These are phyloP conservation scores for Tenebrio molitor DNA, from an alignment of 1,140 invertebrate species.

Conservation along the genomic window DNA sequence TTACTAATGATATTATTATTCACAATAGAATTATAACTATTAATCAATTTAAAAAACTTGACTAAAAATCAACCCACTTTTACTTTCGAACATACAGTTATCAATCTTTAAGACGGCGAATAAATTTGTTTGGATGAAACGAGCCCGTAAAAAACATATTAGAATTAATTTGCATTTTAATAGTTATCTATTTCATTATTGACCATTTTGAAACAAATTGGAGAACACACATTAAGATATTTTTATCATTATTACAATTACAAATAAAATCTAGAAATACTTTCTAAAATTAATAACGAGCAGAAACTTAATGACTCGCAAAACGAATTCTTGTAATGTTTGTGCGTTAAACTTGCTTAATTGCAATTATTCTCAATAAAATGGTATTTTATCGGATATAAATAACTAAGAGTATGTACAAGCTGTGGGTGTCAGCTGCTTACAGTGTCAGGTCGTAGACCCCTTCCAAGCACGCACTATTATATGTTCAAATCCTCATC, in stretches of 20 bases:
- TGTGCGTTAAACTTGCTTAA: constrained; percentile 60
- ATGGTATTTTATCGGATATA: constrained; percentile 64
- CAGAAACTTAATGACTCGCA: no score
- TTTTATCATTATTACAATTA: no score
- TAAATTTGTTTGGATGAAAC: constrained; percentile 1
- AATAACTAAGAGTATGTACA: constrained; percentile 61
- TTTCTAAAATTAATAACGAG: no score
- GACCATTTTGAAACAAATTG: no score
- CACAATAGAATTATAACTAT: background rate
- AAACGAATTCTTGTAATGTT: no score
- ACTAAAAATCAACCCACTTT: constrained; percentile 10
- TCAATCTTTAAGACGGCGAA: constrained; percentile 18
- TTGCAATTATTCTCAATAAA: constrained; percentile 63
- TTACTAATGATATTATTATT: no score
- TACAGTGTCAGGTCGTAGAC: constrained; percentile 60
- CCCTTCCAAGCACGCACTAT: constrained; percentile 43
- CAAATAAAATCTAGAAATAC: no score
- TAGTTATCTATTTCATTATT: constrained; percentile 27
- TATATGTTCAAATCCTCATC: constrained; percentile 30
- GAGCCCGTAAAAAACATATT: constrained; percentile 11
- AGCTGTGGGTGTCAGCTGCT: constrained; percentile 64
- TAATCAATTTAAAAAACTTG: constrained; percentile 5
- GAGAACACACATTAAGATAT: no score
- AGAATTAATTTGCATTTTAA: constrained; percentile 39
- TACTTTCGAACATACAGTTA: constrained; percentile 27